Evolutionary conservation across 2,797 vertebrate species (phyloP), one percentile per base, ranked within the genome.

Genomic region (Amniataba percoides): DNA sequence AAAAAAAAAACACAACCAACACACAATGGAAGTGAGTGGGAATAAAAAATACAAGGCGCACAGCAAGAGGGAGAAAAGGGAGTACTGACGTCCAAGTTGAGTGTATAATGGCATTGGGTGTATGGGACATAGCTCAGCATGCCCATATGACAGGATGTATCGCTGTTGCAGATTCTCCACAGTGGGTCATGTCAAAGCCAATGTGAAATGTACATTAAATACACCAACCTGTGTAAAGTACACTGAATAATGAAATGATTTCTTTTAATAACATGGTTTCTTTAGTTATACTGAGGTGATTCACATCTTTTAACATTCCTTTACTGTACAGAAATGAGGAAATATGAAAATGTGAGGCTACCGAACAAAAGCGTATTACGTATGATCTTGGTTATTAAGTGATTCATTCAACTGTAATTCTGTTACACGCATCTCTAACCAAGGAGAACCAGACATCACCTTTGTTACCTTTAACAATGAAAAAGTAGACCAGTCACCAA

Each of bases 111-210:
- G 57, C 58, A 68, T 43, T 34, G 53, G 16, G 61, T 45, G 55
- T 80, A 53, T 61, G 57, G 40, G 31, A 77, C 31, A n/a, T 48
- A 77, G 48, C 82, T 63, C 81, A 71, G 81, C 81, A 68, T 51
- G 85, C 55, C 85, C 87, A 87, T 85, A 78, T 86, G 86, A 83
- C 72, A 83, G 70, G 69, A 85, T 80, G 80, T 21, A 63, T 73
- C 66, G 46, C 53, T 64, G 57, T 5, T 52, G 61, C 77, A 62
- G 45, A 55, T 52, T 75, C 65, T 63, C 77, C 40, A 69, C 49
- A 23, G 62, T 57, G 10, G 21, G 55, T 31, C 27, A 31, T 2
- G 36, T 62, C 77, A 63, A 19, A 31, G 68, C 36, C 76, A 71
- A 55, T 1, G 0, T 16, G 16, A 27, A 42, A 55, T 43, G 16